Conservation (phyloP, 2,888 invertebrate species). For the Holacanthella duospinosa region DNA sequence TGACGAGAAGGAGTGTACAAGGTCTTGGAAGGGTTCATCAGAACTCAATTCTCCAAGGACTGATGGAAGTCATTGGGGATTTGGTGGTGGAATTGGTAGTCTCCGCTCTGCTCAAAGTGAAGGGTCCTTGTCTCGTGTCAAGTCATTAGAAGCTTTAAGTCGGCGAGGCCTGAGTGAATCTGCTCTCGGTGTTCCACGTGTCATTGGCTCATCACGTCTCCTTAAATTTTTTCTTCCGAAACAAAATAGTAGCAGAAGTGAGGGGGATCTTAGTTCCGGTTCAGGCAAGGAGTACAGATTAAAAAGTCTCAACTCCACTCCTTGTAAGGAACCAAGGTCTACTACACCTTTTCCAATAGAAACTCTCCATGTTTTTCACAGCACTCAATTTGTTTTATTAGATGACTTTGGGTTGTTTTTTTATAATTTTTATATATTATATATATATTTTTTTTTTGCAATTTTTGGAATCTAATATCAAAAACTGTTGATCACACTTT, state of each 20-base stretch:
- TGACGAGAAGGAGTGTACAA: neutral
- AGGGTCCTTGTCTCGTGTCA: constrained; percentile 30
- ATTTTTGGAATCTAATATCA: no score
- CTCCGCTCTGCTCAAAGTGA: constrained; percentile 34
- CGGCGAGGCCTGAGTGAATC: constrained; percentile 33
- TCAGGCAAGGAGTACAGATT: neutral
- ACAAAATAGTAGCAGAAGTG: neutral
- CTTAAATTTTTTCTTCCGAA: constrained; percentile 30
- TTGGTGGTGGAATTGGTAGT: constrained; percentile 4
- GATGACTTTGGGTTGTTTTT: no score
- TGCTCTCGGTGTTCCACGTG: constrained; percentile 29
- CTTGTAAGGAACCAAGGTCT: constrained; percentile 10
- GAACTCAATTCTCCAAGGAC: constrained; percentile 9
- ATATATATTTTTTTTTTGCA: neutral
- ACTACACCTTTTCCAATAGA: neutral
- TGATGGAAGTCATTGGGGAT: constrained; percentile 1
- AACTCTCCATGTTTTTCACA: no score
- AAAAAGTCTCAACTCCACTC: constrained; percentile 1
- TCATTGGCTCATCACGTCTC: constrained; percentile 33
- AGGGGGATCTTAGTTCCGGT: neutral
- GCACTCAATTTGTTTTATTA: no score
- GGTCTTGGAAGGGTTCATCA: neutral
- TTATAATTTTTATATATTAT: no score
- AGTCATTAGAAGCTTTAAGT: constrained; percentile 34
- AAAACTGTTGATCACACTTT: no score